phyloP scores from a whole-genome alignment of 2,113 vertebrate species.

The Collichthys lucidus region DNA sequence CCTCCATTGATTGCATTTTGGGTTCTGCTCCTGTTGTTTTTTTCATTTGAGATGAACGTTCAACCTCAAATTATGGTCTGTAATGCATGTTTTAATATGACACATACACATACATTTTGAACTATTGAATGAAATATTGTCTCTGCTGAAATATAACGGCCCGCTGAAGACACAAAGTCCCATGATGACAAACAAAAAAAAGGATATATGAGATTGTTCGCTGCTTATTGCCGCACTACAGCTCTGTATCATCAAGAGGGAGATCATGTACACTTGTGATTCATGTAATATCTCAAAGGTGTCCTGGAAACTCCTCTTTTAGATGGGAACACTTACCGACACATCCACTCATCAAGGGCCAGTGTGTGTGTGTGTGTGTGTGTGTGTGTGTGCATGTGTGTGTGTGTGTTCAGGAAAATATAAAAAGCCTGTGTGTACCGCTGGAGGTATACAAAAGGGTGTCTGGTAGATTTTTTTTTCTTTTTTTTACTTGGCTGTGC shows the following conservation, averaged over 20 bases:
- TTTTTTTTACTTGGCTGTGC: neutral
- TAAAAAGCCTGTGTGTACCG: neutral
- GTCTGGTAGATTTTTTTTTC: neutral
- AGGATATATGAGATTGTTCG: neutral
- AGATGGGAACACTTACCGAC: neutral
- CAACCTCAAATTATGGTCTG: no score
- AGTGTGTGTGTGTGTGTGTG: constrained; percentile 1
- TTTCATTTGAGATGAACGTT: no score
- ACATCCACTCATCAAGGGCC: neutral
- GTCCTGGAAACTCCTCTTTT: neutral
- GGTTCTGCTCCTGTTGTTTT: no score
- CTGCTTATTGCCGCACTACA: neutral
- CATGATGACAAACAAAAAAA: no score
- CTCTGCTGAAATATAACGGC: no score
- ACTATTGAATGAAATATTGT: no score
- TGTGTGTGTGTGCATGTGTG: neutral
- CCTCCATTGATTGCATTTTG: no score
- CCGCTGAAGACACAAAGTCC: no score
- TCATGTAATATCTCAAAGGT: neutral
- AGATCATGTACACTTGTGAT: neutral
- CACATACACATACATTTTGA: no score
- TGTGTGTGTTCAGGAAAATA: neutral
- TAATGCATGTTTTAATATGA: no score
- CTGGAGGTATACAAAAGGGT: constrained; percentile 3
- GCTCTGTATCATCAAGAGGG: neutral